Base-by-base conservation (phyloP, 2,797 vertebrate species). In the Acipenser oxyrinchus region DNA sequence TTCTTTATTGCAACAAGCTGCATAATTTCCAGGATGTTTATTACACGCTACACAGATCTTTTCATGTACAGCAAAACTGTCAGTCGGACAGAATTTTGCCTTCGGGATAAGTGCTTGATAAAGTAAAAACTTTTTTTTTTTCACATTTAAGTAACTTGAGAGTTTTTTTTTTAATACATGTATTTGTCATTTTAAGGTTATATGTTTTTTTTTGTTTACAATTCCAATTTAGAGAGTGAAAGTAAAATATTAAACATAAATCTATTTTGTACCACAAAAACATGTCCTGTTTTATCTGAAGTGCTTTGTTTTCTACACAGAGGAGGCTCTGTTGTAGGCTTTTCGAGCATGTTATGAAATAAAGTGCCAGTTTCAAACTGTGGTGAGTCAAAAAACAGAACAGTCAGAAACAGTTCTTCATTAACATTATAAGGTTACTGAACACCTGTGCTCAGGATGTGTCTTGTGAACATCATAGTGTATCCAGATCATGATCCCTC, bases 61-160 rank as follows among this genome's bases (percentile, higher is more conserved):
- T 66, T 77, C 70, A 68, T 65, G 65, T 69, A 72, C 77, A 73
- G 68, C 69, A 77, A 37, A 37, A 1, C 15, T 79, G 81, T 74
- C 70, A 68, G 68, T 75, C 78, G 76, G 81, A 65, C 62, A 74
- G n/a, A 77, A 78, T n/a, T 78, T 79, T 76, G 79, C 73, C 63
- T 84, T 74, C 73, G 65, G 79, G 81, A 77, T 37, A 37, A 73
- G 83, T 87, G 87, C 88, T 89, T 89, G 86, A 89, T 88, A 82
- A 83, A 78, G 77, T 83, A 71, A 60, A 66, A 63, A 70, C 71
- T 68, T 64, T 18, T 18, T 83, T 78, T 78, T 18, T 37, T 37
- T 37, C 60, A 62, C 37, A 37, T 37, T 66, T 59, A 59, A 63
- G 12, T 68, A 64, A 64, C 63, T 52, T 64, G 60, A 49, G n/a